Evolutionary conservation across 1,140 invertebrate species (phyloP), one percentile per base, ranked within the genome.

Genomic region (Stenopsyche tienmushanensis): DNA sequence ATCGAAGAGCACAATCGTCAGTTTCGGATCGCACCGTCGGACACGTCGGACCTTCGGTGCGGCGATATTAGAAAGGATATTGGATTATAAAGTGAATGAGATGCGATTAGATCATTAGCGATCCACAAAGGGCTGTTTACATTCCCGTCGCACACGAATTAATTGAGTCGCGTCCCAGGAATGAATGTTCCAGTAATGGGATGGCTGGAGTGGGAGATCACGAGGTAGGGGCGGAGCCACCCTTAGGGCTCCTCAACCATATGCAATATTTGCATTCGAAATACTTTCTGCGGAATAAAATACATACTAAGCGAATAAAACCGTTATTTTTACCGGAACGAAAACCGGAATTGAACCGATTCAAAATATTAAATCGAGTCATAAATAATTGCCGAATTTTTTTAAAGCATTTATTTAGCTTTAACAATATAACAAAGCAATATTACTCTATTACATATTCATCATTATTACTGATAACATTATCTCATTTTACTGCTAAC

Each of bases 91-190:
- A 25, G 52, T 54, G 15, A n/a, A 3, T 52, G 49, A 7, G 2
- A 8, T 21, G 15, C 18, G 18, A 52, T 52, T 52, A 52, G 18
- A 21, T 52, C 49, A 52, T 52, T 21, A 52, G 8, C 23, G 10
- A 42, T 18, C 20, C 21, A 41, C 54, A 60, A 45, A 60, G 57
- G 34, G 42, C 57, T 34, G 57, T 47, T 60, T 44, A 44, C 57
- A 45, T 60, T 47, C 57, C 23, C 15, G 57, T 34, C 15, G 42
- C 57, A 42, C 44, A 23, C 57, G 57, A 17, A 44, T 60, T 60
- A 60, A 60, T 60, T 60, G 57, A 60, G 57, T 60, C 57, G 23
- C 57, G 17, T 60, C 21, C 57, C 23, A 45, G 10, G 55, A 47
- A 47, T 47, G 44, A 47, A 47, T 47, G 44, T 47, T 47, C 7